Conservation (phyloP, 2,113 vertebrate genomes). For the Fulmarus glacialis region DNA sequence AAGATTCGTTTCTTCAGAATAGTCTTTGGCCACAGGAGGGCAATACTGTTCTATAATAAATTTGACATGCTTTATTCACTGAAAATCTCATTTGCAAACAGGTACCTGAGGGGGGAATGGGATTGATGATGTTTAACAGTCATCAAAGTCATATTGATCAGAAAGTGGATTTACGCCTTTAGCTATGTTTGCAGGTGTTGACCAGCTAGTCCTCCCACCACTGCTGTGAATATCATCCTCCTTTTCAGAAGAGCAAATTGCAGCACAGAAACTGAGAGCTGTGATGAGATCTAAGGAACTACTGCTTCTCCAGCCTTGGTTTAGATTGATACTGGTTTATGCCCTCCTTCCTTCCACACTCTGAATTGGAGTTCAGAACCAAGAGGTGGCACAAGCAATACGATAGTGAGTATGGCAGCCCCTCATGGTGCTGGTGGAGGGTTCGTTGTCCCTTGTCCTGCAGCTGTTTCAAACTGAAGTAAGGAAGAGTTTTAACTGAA, state of each 20-base stretch:
- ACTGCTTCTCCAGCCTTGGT: background rate
- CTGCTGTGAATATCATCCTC: background rate
- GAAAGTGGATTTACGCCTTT: background rate
- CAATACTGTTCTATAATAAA: constrained; percentile 52
- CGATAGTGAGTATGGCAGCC: background rate
- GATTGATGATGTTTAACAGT: background rate
- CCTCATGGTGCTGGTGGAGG: background rate
- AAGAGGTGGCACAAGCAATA: background rate
- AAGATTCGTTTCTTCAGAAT: background rate
- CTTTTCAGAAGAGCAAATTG: background rate
- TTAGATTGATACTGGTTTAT: background rate
- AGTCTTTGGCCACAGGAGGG: constrained; percentile 57
- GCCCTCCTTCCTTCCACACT: background rate
- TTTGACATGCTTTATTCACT: background rate
- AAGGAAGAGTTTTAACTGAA: background rate
- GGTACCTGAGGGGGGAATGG: background rate
- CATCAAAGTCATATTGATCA: background rate
- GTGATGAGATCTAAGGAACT: background rate
- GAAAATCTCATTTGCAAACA: background rate
- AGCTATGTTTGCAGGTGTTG: background rate
- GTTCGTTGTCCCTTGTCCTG: background rate
- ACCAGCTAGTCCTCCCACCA: background rate
- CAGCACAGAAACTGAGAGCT: background rate
- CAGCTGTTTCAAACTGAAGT: background rate
- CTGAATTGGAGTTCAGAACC: background rate